Conservation (phyloP, 1,140 invertebrate genomes). For the Aphis gossypii region DNA sequence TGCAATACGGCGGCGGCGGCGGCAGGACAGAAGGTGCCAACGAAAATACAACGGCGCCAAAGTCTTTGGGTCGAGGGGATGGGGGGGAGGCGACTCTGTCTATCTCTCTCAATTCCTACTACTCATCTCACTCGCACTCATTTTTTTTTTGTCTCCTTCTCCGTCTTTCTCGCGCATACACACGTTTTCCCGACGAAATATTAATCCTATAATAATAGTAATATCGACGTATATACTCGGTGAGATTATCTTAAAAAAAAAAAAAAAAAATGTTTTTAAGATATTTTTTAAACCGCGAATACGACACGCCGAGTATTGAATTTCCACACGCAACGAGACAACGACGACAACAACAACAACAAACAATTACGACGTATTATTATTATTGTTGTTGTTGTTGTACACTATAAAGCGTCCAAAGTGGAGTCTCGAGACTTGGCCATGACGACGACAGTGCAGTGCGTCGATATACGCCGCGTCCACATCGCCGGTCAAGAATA, state of each 20-base stretch:
- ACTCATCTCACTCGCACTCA: too few relatives aligned
- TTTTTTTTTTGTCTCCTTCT: too few relatives aligned
- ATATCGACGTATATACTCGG: neutral
- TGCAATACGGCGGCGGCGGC: neutral
- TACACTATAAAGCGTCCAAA: neutral
- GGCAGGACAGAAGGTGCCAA: neutral
- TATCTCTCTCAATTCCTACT: neutral
- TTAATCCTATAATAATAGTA: neutral
- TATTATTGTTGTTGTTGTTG: neutral
- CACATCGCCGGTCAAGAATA: neutral
- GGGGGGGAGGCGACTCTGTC: too few relatives aligned
- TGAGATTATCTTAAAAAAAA: too few relatives aligned
- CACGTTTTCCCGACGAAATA: neutral
- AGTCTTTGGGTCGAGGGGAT: neutral
- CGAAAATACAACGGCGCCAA: neutral
- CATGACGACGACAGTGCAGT: neutral
- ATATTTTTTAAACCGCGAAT: constrained; percentile 10
- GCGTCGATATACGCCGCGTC: neutral
- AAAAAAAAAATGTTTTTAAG: neutral
- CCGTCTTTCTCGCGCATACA: neutral
- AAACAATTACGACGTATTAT: neutral
- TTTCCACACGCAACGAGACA: neutral
- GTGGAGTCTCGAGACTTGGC: neutral
- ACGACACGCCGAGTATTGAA: neutral
- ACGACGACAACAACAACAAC: neutral